Percentiles rank a stretch among this genome's conserved stretches.
phyloP scores from a whole-genome alignment of 2,797 vertebrate species.

The Catharus ustulatus region DNA sequence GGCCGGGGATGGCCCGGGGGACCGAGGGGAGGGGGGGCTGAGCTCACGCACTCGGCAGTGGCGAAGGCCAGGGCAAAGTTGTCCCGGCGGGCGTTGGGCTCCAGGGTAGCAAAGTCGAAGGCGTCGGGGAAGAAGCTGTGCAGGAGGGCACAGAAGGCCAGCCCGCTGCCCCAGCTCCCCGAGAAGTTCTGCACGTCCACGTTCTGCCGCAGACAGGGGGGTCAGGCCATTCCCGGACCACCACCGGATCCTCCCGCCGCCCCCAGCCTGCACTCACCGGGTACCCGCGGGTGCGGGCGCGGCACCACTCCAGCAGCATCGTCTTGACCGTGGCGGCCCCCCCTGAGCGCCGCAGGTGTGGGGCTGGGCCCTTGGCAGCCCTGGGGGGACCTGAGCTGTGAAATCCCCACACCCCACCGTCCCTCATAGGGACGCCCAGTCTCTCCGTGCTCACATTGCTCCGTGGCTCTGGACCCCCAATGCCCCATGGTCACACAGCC shows the following conservation, averaged over 20 bases:
- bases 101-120: constrained; percentile 72
- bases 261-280: constrained; percentile 30
- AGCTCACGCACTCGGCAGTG: constrained; percentile 75
- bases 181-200: constrained; percentile 82
- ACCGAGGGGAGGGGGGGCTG: neutral
- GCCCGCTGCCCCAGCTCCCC: constrained; percentile 77
- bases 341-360: constrained; percentile 60
- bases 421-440: neutral
- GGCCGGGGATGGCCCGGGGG: accelerated
- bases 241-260: accelerated
- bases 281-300: constrained; percentile 74
- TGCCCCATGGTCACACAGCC: neutral
- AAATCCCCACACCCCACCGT: too few relatives aligned
- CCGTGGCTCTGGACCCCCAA: neutral
- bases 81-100: constrained; percentile 63
- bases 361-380: constrained; percentile 68
- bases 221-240: neutral
- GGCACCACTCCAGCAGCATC: constrained; percentile 81
- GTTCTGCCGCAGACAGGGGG: neutral
- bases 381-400: constrained; percentile 47
- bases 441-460: neutral
- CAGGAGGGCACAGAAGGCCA: constrained; percentile 80
- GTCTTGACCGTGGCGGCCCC: constrained; percentile 65
- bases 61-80: constrained; percentile 77
- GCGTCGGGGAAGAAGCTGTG: constrained; percentile 79